Conservation (phyloP, 2,888 invertebrate genomes). For the Endotricha flammealis region DNA sequence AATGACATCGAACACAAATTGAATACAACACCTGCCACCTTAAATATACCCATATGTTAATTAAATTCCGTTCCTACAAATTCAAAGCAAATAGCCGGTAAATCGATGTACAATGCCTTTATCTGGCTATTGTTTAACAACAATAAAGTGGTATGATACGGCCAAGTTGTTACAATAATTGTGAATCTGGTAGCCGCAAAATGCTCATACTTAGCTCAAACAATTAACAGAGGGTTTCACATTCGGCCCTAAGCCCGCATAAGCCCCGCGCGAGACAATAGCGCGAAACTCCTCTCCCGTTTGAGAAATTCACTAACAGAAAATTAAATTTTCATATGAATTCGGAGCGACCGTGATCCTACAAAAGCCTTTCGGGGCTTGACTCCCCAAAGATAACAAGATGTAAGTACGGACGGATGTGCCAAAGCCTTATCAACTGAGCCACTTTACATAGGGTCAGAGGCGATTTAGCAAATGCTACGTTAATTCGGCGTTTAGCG, state of each 20-base stretch:
- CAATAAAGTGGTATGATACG: slow-evolving; percentile 56
- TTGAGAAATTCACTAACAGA: slow-evolving; percentile 66
- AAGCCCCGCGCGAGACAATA: slow-evolving; percentile 64
- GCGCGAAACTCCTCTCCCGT: slow-evolving; percentile 59
- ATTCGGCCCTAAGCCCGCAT: slow-evolving; percentile 64
- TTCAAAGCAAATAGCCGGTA: slow-evolving; percentile 33
- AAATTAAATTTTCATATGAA: slow-evolving; percentile 75
- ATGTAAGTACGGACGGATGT: slow-evolving; percentile 58
- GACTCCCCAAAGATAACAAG: slow-evolving; percentile 60
- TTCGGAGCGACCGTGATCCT: slow-evolving; percentile 58
- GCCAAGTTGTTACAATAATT: slow-evolving; percentile 64
- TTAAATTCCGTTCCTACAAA: slow-evolving; percentile 22
- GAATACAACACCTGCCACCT: too few species aligned
- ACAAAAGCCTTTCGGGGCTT: slow-evolving; percentile 60
- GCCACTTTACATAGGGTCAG: slow-evolving; percentile 61
- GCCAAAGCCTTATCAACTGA: slow-evolving; percentile 54
- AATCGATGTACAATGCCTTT: slow-evolving; percentile 35
- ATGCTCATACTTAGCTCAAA: slow-evolving; percentile 65
- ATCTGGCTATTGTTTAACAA: slow-evolving; percentile 47
- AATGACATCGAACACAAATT: too few species aligned
- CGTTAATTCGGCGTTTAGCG: slow-evolving; percentile 64
- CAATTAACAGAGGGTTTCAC: slow-evolving; percentile 68
- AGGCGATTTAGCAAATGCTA: slow-evolving; percentile 55
- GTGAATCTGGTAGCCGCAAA: slow-evolving; percentile 58
- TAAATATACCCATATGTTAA: too few species aligned